Base-by-base conservation (phyloP, 2,113 vertebrate species). In the Bufo bufo region DNA sequence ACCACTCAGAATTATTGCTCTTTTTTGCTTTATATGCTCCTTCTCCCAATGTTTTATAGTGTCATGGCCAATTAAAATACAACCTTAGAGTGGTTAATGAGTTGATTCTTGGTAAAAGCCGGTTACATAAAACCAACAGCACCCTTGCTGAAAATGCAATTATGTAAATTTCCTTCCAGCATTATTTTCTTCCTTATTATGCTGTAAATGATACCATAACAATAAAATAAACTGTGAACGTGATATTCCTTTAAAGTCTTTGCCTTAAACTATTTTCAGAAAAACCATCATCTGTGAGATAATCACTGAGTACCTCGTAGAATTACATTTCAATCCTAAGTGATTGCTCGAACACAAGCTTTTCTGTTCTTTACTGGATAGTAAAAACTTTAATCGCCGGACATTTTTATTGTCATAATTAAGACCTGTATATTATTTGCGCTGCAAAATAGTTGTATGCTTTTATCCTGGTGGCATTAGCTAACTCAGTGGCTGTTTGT, bases 61-160 rank as follows among this genome's bases (percentile, higher is more conserved):
- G 84, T 54, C 52, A 77, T 23, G 58, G 19, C 33, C 58, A 59
- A 85, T 77, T 85, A 75, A 63, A 84, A 84, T 16, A 54, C 71
- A 84, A n/a, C 65, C 63, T 65, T 71, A 12, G n/a, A 84, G 82
- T 84, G 50, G 82, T 84, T 84, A 84, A 77, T 85, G 56, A 85
- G 72, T 63, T 77, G 84, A 77, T 85, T 85, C 58, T 85, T 75
- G 56, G 56, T 85, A 85, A 61, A 77, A 85, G 43, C 11, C 58
- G 10, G 71, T n/a, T 61, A 75, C 20, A 77, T 61, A 77, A 85
- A 69, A 85, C 20, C 84, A 63, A 77, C 54, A 14, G 72, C 56
- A 85, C 82, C 65, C 82, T 84, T 84, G 82, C 63, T 56, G 50
- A 77, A 85, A 85, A 85, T 50, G 72, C 56, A 85, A 59, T 77